Conservation (phyloP, 2,113 vertebrate species). For the Aythya baeri region DNA sequence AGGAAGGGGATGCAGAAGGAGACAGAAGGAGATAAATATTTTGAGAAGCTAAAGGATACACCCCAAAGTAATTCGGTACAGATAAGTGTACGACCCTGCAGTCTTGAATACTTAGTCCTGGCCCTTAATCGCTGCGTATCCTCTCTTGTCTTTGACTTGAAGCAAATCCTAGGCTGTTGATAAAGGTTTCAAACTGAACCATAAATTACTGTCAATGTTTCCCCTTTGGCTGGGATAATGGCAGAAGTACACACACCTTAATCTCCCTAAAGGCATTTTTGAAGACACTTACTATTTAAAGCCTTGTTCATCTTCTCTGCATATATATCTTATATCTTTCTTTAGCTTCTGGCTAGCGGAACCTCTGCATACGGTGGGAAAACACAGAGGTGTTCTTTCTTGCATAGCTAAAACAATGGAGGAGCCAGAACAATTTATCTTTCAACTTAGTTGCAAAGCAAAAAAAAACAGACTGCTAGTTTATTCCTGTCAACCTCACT, state of each 20-base stretch:
- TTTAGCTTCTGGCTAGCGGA: not conserved
- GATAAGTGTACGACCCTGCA: not conserved
- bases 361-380: not conserved
- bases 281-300: not conserved
- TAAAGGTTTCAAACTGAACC: constrained; percentile 8
- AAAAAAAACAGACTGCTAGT: constrained; percentile 11
- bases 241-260: not conserved
- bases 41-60: not conserved
- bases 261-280: constrained; percentile 1
- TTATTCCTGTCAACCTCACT: constrained; percentile 49
- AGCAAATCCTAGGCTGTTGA: constrained; percentile 6
- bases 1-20: not conserved
- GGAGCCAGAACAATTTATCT: constrained; percentile 23
- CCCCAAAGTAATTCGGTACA: not conserved
- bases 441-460: constrained; percentile 22
- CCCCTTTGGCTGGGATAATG: not conserved
- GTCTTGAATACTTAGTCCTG: not conserved
- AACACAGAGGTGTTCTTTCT: not conserved
- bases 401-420: not conserved
- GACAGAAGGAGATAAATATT: not conserved
- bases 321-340: not conserved
- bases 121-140: not conserved
- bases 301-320: not conserved
- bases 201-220: not conserved
- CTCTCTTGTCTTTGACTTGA: not conserved